Conservation (phyloP, 2,888 invertebrate species). For the Ophion obscuratus region DNA sequence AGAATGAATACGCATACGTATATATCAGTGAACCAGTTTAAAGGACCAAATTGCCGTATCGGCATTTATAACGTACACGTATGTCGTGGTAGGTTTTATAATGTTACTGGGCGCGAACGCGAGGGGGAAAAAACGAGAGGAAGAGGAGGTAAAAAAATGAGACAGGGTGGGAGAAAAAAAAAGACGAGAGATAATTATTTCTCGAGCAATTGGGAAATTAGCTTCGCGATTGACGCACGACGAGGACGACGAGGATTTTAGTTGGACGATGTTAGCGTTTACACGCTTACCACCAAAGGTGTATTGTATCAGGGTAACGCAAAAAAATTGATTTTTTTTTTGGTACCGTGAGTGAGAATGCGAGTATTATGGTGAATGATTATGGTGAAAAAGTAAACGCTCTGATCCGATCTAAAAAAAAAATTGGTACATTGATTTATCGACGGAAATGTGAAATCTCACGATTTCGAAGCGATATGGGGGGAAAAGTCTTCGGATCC, state of each 20-base stretch:
- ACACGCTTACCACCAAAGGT: not conserved
- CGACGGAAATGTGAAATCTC: no score
- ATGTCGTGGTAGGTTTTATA: slow-evolving; percentile 62
- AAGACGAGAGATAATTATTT: not conserved
- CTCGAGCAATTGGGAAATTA: slow-evolving; percentile 12
- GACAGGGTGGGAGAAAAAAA: not conserved
- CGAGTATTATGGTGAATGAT: not conserved
- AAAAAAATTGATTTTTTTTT: not conserved
- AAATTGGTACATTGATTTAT: no score
- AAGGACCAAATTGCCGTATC: slow-evolving; percentile 77
- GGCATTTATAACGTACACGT: slow-evolving; percentile 66
- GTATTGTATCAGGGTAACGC: not conserved
- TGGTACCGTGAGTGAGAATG: not conserved
- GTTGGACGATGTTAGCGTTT: not conserved
- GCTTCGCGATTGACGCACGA: slow-evolving; percentile 23
- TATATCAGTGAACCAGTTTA: slow-evolving; percentile 76
- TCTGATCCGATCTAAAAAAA: no score
- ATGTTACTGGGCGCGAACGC: slow-evolving; percentile 44
- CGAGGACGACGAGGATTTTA: not conserved
- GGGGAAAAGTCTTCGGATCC: no score
- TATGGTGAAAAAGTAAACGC: not conserved
- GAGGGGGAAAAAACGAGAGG: slow-evolving; percentile 33
- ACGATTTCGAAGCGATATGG: no score
- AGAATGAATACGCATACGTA: slow-evolving; percentile 64
- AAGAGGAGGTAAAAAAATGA: slow-evolving; percentile 41